phyloP scores from a whole-genome alignment of 2,888 invertebrate genomes.

The Tetragnatha montana region DNA sequence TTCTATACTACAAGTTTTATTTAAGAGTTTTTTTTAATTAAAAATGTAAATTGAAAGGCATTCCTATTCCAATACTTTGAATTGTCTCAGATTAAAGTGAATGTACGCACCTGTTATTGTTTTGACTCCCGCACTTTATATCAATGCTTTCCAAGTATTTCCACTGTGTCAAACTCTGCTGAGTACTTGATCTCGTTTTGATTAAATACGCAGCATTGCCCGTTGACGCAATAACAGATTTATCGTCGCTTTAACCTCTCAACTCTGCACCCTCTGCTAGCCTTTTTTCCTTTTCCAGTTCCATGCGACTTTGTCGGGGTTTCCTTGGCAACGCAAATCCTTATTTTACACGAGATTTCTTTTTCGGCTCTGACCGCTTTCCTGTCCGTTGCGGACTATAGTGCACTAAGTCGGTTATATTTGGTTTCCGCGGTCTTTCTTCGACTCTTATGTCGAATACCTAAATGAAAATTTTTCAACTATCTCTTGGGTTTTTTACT shows the following conservation, averaged over 20 bases:
- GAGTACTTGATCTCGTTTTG: not conserved
- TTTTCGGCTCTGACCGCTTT: conserved; percentile 46
- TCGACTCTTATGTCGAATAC: not conserved
- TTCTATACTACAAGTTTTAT: too few relatives aligned
- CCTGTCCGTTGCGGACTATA: not conserved
- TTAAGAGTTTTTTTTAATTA: too few relatives aligned
- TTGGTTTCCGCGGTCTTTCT: not conserved
- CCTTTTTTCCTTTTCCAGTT: conserved; percentile 34
- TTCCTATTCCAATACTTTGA: too few relatives aligned
- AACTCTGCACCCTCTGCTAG: not conserved
- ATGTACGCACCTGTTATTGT: too few relatives aligned
- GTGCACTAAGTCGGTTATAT: conserved; percentile 21
- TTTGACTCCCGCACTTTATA: too few relatives aligned
- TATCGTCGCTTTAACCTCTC: conserved; percentile 24
- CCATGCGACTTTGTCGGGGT: conserved; percentile 37
- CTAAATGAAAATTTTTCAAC: not conserved
- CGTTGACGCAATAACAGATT: conserved; percentile 18
- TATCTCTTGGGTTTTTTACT: not conserved
- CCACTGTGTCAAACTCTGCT: too few relatives aligned
- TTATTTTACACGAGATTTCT: conserved; percentile 47
- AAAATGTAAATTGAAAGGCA: too few relatives aligned
- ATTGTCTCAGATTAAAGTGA: too few relatives aligned
- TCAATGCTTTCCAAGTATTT: too few relatives aligned
- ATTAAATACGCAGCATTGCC: not conserved
- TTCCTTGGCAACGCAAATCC: conserved; percentile 55